Conservation (phyloP, 1,140 invertebrate genomes). For the Lycorma delicatula region DNA sequence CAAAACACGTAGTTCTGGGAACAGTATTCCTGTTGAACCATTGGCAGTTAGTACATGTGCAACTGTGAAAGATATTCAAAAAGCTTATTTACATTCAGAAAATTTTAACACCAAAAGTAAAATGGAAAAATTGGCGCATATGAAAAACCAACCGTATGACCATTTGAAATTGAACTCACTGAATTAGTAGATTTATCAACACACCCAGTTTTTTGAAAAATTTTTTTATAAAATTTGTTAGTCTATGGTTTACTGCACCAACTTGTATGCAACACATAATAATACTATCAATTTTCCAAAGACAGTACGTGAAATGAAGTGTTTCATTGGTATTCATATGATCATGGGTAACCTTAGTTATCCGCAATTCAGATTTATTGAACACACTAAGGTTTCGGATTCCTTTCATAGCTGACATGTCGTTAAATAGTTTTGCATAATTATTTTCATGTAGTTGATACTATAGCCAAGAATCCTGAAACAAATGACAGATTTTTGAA, state of each 20-base stretch:
- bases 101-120: too few relatives aligned
- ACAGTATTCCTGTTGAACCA: too few relatives aligned
- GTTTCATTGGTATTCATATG: constrained; percentile 17
- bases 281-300: background rate
- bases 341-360: constrained; percentile 14
- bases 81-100: too few relatives aligned
- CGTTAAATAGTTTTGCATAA: constrained; percentile 7
- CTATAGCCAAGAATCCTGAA: background rate
- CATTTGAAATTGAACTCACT: too few relatives aligned
- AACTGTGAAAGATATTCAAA: too few relatives aligned
- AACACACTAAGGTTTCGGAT: constrained; percentile 6
- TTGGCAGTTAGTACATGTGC: too few relatives aligned
- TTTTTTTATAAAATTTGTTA: too few relatives aligned
- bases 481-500: constrained; percentile 17
- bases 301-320: constrained; percentile 13
- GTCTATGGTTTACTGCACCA: background rate
- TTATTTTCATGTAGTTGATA: constrained; percentile 10
- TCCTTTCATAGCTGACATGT: constrained; percentile 2
- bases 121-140: too few relatives aligned
- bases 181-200: too few relatives aligned
- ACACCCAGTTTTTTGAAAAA: too few relatives aligned
- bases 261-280: background rate
- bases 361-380: constrained; percentile 17
- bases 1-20: too few relatives aligned
- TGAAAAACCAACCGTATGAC: too few relatives aligned